phyloP scores from a whole-genome alignment of 2,888 invertebrate species.

The Ochlodes sylvanus region DNA sequence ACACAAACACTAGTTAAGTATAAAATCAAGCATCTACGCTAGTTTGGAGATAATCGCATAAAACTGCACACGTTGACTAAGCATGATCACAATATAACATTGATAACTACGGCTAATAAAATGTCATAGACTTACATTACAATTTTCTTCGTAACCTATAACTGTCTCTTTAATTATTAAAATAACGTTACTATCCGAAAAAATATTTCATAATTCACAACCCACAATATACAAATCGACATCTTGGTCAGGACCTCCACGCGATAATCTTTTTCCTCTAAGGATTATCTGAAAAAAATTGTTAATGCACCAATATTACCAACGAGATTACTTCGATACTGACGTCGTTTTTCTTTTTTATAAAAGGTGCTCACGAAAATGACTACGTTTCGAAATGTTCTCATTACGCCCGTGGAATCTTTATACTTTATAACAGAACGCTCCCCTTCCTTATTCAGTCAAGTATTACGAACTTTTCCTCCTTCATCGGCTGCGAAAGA shows the following conservation, averaged over 20 bases:
- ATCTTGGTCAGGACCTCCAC: background rate
- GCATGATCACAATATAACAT: too few species aligned
- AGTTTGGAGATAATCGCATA: too few species aligned
- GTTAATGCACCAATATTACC: conserved; percentile 11
- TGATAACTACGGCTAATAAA: too few species aligned
- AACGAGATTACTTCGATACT: conserved; percentile 34
- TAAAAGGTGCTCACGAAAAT: conserved; percentile 38
- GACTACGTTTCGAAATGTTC: conserved; percentile 60
- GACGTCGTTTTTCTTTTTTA: conserved; percentile 36
- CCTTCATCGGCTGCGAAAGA: conserved; percentile 61
- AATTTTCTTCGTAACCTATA: too few species aligned
- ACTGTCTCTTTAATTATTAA: too few species aligned
- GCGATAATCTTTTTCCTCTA: background rate
- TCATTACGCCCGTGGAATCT: conserved; percentile 73
- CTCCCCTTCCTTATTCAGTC: conserved; percentile 68
- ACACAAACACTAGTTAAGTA: too few species aligned
- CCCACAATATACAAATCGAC: too few species aligned
- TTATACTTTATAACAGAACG: conserved; percentile 52
- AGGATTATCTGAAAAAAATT: conserved; percentile 17
- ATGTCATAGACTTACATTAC: too few species aligned
- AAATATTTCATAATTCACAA: too few species aligned
- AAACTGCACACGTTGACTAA: too few species aligned
- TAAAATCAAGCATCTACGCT: too few species aligned
- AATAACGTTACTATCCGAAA: too few species aligned
- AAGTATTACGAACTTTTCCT: conserved; percentile 68